Percentiles rank a stretch among this genome's conserved stretches.
phyloP scores from a whole-genome alignment of 2,113 vertebrate species.

The Gymnocephalus cernua region DNA sequence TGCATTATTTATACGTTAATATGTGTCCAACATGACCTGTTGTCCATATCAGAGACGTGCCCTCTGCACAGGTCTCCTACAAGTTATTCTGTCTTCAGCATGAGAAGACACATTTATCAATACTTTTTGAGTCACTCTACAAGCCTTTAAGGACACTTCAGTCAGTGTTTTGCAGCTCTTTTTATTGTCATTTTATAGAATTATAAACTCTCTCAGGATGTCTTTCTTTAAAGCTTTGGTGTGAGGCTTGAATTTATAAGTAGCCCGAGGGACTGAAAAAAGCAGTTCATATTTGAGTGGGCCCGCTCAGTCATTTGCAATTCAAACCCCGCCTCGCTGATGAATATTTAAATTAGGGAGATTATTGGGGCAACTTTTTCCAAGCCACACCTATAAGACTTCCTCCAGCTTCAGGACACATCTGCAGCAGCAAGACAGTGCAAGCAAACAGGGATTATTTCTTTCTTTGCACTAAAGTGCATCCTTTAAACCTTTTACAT shows the following conservation, averaged over 20 bases:
- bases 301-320: slow-evolving; percentile 59
- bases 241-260: slow-evolving; percentile 15
- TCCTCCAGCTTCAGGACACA: background rate
- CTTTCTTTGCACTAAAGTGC: background rate
- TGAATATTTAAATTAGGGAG: slow-evolving; percentile 63
- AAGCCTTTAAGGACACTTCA: background rate
- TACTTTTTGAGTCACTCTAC: too few species aligned
- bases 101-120: slow-evolving; percentile 1
- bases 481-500: background rate
- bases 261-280: slow-evolving; percentile 17
- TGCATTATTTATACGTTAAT: background rate
- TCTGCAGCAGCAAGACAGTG: background rate
- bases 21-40: background rate
- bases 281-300: slow-evolving; percentile 54
- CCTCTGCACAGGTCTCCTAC: slow-evolving; percentile 12
- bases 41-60: background rate
- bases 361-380: background rate
- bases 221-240: background rate
- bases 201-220: too few species aligned
- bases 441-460: background rate
- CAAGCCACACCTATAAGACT: slow-evolving; percentile 37
- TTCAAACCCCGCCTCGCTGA: slow-evolving; percentile 46
- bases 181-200: background rate
- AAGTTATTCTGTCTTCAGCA: background rate
- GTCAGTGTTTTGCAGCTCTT: background rate